Evolutionary conservation across 1,140 invertebrate species (phyloP).

Genomic region (Nylanderia fulva): DNA sequence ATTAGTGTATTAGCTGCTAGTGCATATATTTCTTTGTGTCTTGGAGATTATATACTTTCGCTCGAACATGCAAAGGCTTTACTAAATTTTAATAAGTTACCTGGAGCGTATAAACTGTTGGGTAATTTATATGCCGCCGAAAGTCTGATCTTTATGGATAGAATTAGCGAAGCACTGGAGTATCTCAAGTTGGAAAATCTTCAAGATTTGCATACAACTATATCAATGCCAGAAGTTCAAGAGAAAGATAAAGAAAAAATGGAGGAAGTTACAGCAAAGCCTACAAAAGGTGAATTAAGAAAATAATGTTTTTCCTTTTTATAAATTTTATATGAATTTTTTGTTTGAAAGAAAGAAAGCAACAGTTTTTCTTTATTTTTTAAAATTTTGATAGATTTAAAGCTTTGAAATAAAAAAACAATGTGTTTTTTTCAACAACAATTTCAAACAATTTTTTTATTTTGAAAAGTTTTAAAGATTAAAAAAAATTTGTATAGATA

Average conservation of each 20-base stretch:
- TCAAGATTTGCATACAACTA: slow-evolving; percentile 86
- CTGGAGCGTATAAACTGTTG: slow-evolving; percentile 90
- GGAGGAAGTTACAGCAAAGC: slow-evolving; percentile 79
- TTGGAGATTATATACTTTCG: slow-evolving; percentile 94
- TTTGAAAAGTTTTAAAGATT: no score
- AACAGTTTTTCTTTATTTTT: no score
- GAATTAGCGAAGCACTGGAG: slow-evolving; percentile 93
- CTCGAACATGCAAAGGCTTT: slow-evolving; percentile 91
- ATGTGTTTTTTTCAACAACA: no score
- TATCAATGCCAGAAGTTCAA: slow-evolving; percentile 78
- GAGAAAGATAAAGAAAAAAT: slow-evolving; percentile 81
- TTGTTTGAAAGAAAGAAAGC: no score
- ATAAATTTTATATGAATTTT: no score
- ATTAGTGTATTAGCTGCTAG: slow-evolving; percentile 92
- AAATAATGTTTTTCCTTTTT: neutral
- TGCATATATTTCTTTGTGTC: slow-evolving; percentile 93
- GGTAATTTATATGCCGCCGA: slow-evolving; percentile 96
- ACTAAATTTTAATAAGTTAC: slow-evolving; percentile 88
- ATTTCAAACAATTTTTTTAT: no score
- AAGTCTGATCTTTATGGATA: slow-evolving; percentile 93
- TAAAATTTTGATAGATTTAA: no score
- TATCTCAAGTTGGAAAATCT: slow-evolving; percentile 93
- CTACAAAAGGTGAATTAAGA: slow-evolving; percentile 79
- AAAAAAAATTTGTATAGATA: no score
- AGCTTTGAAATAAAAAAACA: no score